Percentiles rank a stretch among this genome's conserved stretches.
Evolutionary conservation across 2,113 vertebrate genomes (phyloP).

Genomic region (rabbit (Oryctolagus cuniculus)): DNA sequence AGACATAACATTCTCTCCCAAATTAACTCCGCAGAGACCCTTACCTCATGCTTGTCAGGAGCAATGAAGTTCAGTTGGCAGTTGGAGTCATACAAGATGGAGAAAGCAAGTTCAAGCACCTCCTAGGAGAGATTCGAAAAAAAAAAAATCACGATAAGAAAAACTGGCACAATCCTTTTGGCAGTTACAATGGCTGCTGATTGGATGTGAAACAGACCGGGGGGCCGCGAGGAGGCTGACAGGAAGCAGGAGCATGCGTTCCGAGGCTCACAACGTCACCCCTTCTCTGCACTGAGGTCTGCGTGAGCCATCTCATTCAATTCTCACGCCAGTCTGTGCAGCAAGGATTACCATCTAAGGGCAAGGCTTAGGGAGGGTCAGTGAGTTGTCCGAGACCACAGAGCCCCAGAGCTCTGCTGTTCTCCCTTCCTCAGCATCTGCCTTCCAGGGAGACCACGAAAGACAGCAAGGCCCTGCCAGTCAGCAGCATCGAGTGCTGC

Average conservation of each 20-base stretch:
- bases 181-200: background rate
- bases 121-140: constrained; percentile 89
- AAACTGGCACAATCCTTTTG: background rate
- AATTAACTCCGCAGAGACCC: constrained; percentile 30
- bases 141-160: background rate
- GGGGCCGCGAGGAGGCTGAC: background rate
- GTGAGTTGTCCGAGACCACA: background rate
- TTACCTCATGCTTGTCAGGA: constrained; percentile 99
- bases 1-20: background rate
- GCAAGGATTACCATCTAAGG: background rate
- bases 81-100: constrained; percentile 97
- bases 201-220: rapidly evolving
- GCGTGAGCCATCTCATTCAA: background rate
- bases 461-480: background rate
- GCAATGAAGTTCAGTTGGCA: constrained; percentile 99
- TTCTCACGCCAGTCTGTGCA: background rate
- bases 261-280: background rate
- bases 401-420: rapidly evolving
- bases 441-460: background rate
- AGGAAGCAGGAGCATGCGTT: background rate
- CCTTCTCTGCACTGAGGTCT: background rate
- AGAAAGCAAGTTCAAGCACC: constrained; percentile 98
- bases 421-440: background rate
- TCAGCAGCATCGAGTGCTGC: background rate
- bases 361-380: background rate